Base-by-base conservation (phyloP, 2,113 vertebrate genomes). In the Ochotona curzoniae region DNA sequence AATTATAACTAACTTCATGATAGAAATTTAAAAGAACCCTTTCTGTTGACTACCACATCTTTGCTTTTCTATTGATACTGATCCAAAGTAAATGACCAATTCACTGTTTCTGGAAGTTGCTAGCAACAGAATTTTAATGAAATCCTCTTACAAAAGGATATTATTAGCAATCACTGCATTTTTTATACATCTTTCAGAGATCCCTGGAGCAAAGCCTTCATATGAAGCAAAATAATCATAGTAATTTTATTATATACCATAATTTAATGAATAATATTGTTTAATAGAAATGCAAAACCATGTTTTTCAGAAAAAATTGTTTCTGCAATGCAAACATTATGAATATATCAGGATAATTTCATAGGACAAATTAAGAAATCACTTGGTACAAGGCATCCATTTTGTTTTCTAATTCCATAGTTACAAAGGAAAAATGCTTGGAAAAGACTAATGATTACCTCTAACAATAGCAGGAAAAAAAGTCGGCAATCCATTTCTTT, bases 331-430 rank as follows among this genome's bases (percentile, higher is more conserved):
- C 91, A 93, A 94, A 76, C 28, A 83, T n/a, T 81, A 54, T 61
- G 61, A 92, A 91, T 54, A 83, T 78, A 93, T 94, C 90, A 95
- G 92, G 94, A 97, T 94, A 95, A 96, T 94, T 96, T 96, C 23
- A 89, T 57, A 51, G 78, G 54, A 25, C 61, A 96, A 96, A 94
- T 95, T 93, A 88, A 83, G 90, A 91, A 93, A 93, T 83, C 67
- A 93, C 92, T 93, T 93, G 32, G 78, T 70, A 57, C 14, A 94
- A 94, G 30, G 25, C 54, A 94, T 25, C 49, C 64, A 80, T 74
- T 95, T 86, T 84, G 18, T 63, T 95, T 82, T 79, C 70, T 79
- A 88, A 96, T 23, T 54, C 86, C 78, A 96, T 70, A 73, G 57
- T 54, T 32, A 35, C 51, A 21, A 74, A 88, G 18, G 85, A 66